These are phyloP conservation scores for Parus major DNA, from an alignment of 2,113 vertebrate species.

Conservation along the genomic window DNA sequence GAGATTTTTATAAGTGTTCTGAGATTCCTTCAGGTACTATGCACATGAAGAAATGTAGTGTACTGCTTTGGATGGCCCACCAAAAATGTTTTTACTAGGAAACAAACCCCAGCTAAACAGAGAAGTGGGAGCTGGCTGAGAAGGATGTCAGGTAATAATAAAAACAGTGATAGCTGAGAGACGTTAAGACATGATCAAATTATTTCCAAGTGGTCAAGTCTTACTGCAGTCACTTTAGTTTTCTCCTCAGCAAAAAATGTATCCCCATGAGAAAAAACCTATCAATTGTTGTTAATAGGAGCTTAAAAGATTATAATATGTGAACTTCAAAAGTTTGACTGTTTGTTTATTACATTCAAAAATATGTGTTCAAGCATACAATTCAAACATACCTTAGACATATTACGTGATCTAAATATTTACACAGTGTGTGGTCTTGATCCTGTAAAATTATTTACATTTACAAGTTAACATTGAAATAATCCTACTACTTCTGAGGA, in stretches of 20 bases:
- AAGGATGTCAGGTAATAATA: neutral
- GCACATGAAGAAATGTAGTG: neutral
- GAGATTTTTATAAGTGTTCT: neutral
- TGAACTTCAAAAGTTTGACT: neutral
- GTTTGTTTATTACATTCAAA: neutral
- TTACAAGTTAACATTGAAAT: neutral
- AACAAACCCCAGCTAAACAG: neutral
- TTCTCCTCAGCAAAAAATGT: neutral
- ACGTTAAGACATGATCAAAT: neutral
- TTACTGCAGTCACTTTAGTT: neutral
- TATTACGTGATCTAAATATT: neutral
- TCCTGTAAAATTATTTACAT: neutral
- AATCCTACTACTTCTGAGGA: neutral
- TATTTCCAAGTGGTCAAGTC: neutral
- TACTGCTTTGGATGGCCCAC: neutral
- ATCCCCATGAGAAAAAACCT: neutral
- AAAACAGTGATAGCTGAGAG: neutral
- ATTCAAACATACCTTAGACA: neutral
- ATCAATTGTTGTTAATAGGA: neutral
- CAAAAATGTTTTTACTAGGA: neutral
- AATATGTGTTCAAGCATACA: neutral
- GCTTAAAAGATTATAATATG: neutral
- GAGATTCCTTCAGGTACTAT: neutral
- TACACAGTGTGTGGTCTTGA: neutral
- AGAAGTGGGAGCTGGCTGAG: neutral